phyloP scores from a whole-genome alignment of 1,140 invertebrate genomes.

The Wasmannia auropunctata region DNA sequence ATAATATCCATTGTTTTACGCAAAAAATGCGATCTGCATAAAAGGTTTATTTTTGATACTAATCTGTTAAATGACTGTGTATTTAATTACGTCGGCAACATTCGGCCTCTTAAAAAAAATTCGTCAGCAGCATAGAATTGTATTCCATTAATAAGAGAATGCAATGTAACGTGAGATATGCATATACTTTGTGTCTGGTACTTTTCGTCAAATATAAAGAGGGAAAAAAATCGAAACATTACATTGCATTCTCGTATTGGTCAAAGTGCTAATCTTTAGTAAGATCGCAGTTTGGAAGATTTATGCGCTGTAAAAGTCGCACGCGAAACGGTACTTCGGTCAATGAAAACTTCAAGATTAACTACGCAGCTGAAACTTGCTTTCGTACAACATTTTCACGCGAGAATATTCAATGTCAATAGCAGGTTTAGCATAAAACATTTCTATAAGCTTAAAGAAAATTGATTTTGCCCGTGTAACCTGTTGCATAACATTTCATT shows the following conservation, averaged over 20 bases:
- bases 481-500: not conserved
- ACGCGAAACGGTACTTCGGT: not conserved
- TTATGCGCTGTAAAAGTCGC: not conserved
- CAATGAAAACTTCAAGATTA: not conserved
- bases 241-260: not conserved
- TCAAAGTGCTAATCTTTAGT: conserved; percentile 8
- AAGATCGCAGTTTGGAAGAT: not conserved
- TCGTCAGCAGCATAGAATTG: not conserved
- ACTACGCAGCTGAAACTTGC: not conserved
- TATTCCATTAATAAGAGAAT: not conserved
- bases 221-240: not conserved
- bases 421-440: not conserved
- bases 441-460: not conserved
- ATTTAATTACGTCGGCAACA: not conserved
- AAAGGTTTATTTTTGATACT: not conserved
- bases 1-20: not conserved
- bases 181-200: not conserved
- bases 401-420: not conserved
- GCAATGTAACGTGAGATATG: not conserved
- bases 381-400: not conserved
- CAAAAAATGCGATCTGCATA: not conserved
- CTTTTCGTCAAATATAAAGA: not conserved
- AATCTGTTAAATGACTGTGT: not conserved
- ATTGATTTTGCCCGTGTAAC: not conserved
- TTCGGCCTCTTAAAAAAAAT: not conserved